Base-by-base conservation (phyloP, 23 tunicate genomes). In the Halocynthia aurantium region DNA sequence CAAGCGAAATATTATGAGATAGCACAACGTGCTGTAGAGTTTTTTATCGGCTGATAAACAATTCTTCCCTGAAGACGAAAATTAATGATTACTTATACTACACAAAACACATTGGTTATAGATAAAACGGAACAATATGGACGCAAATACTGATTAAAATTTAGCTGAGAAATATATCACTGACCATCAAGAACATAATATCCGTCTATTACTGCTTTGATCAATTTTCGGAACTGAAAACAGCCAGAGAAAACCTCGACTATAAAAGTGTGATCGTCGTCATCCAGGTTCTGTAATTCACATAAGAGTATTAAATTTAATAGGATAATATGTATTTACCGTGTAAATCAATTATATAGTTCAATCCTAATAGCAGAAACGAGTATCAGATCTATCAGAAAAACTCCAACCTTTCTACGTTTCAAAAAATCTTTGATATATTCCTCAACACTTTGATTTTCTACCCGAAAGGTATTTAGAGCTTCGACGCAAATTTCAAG, bases 161-260 rank as follows among this genome's bases (percentile, higher is more conserved):
- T 58, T 58, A 13, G 63, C 44, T 31, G 2, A 31, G 44, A 31
- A 11, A 15, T 68, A 22, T 68, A 68, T 68, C 22, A 67, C 69
- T 6, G 6, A 84, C 97, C 97, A 77, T 90, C 90, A 44, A 81
- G 71, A 18, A 76, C 71, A 81, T 71, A 85, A 63, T 84, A 90
- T 72, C 90, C 90, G 52, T 85, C 90, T 71, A 90, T 84, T 11
- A 85, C 88, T 5, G 81, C 90, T 7, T 85, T 51, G 6, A 90
- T 62, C 6, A 85, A 55, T 69, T 90, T 90, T 22, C 52, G 22
- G 22, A 64, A 90, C 61, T 85, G 81, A n/a, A 81, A 72, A 73
- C 97, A 90, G 11, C 97, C 97, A 76, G 97, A 90, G 67, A 90
- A 81, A 17, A 90, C 90, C 85, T 90, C 97, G 71, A 85, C 86